Base-by-base conservation (phyloP, 2,113 vertebrate species). In the Gila orcuttii region DNA sequence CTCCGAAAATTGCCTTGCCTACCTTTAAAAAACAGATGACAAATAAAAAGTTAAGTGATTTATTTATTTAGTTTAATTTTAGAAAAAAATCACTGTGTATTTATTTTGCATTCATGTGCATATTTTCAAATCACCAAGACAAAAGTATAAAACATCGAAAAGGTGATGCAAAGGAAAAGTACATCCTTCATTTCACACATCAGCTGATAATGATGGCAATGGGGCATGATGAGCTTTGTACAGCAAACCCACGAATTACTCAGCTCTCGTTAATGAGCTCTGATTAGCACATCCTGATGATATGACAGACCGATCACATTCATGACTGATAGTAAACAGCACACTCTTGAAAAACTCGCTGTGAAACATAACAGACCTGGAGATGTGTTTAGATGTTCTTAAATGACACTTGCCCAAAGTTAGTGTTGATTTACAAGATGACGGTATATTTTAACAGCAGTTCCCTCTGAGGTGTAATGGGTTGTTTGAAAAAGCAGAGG, bases 401-500 rank as follows among this genome's bases (percentile, higher is more conserved):
- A 79, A 75, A 42, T 66, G 74, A 83, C 17, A 25, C 50, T 52
- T 59, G 76, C 64, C 74, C 36, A 86, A 95, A 94, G 90, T 83
- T 89, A 92, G 93, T 93, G 93, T 96, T 97, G 96, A 98, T 97
- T 96, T 96, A 96, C 96, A 95, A 96, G 93, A 93, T 89, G 93
- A 94, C 92, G 93, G 95, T 93, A 93, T 92, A 89, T 94, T 95
- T 95, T 95, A 93, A 94, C 93, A 93, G 94, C 95, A 95, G 96
- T 96, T 97, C 95, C 95, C 90, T 92, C 96, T 96, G 96, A 98
- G 96, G 96, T 97, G 96, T 97, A 97, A 96, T 97, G 96, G 96
- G 95, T 96, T 96, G 96, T 97, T 96, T 96, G 95, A 96, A 95
- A 97, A 95, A 97, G 96, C 96, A 96, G 95, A 96, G 96, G 96